These are phyloP conservation scores for Gastracanthus pulcherrimus DNA, from an alignment of 2,888 invertebrate species.

Conservation along the genomic window DNA sequence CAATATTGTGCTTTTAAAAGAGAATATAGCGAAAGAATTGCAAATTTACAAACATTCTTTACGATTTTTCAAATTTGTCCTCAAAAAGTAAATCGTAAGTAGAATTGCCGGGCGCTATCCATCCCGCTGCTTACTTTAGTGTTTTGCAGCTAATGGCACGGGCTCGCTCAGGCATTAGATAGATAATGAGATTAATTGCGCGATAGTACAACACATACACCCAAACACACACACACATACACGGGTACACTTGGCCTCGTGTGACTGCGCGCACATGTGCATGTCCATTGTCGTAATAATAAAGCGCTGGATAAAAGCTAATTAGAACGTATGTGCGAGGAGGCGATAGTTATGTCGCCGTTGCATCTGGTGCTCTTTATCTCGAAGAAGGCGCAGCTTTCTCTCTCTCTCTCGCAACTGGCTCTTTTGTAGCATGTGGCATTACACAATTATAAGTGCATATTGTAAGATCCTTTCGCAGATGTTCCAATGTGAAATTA, in stretches of 20 bases:
- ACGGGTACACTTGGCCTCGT: not conserved
- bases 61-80: too few relatives aligned
- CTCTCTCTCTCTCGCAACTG: not conserved
- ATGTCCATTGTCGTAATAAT: not conserved
- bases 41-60: too few relatives aligned
- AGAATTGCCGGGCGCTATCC: too few relatives aligned
- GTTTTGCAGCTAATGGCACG: not conserved
- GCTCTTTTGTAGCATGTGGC: not conserved
- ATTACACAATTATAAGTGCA: not conserved
- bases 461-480: not conserved
- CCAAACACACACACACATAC: too few relatives aligned
- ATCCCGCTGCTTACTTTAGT: too few relatives aligned
- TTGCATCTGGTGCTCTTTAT: not conserved
- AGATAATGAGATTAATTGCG: slow-evolving; percentile 26
- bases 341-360: not conserved
- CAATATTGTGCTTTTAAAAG: too few relatives aligned
- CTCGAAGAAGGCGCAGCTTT: not conserved
- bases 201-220: not conserved
- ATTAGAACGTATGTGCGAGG: not conserved
- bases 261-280: not conserved
- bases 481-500: not conserved
- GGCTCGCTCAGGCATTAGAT: not conserved
- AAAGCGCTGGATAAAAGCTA: slow-evolving; percentile 8
- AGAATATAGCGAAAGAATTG: too few relatives aligned
- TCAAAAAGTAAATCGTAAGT: too few relatives aligned